Evolutionary conservation across 2,888 invertebrate species (phyloP).

Genomic region (Mystacides longicornis): DNA sequence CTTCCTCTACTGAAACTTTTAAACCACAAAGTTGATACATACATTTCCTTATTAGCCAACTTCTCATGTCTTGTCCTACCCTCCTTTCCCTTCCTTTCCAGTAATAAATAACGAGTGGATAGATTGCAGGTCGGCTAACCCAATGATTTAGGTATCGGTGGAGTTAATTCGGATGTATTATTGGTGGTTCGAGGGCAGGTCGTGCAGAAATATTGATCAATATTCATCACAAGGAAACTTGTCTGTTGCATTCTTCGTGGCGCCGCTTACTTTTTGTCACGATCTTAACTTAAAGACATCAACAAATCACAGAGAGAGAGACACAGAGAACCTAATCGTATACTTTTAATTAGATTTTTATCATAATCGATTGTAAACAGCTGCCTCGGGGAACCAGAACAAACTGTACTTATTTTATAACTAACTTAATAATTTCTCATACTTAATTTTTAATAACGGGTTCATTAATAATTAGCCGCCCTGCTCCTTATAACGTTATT

Average conservation of each 20-base stretch:
- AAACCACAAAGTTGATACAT: too few relatives aligned
- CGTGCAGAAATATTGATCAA: slow-evolving; percentile 22
- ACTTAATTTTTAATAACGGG: neutral
- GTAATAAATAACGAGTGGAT: too few relatives aligned
- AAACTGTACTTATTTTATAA: neutral
- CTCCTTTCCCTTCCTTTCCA: too few relatives aligned
- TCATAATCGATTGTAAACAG: neutral
- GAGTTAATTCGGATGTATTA: slow-evolving; percentile 24
- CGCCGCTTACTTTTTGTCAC: slow-evolving; percentile 13
- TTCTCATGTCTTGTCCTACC: too few relatives aligned
- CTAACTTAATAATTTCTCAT: neutral
- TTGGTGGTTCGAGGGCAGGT: slow-evolving; percentile 19
- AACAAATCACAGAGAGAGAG: neutral
- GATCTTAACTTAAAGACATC: slow-evolving; percentile 10
- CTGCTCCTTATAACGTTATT: neutral
- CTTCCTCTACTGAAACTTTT: too few relatives aligned
- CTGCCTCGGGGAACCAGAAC: neutral
- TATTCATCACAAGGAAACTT: slow-evolving; percentile 22
- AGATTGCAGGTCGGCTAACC: neutral
- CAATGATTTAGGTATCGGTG: slow-evolving; percentile 21
- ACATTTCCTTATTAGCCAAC: too few relatives aligned
- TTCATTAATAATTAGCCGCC: neutral
- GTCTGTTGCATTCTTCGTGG: slow-evolving; percentile 11
- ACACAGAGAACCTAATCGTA: neutral
- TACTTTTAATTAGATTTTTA: slow-evolving; percentile 1